Base-by-base conservation (phyloP, 2,888 invertebrate genomes). In the Quadroppia sp. region DNA sequence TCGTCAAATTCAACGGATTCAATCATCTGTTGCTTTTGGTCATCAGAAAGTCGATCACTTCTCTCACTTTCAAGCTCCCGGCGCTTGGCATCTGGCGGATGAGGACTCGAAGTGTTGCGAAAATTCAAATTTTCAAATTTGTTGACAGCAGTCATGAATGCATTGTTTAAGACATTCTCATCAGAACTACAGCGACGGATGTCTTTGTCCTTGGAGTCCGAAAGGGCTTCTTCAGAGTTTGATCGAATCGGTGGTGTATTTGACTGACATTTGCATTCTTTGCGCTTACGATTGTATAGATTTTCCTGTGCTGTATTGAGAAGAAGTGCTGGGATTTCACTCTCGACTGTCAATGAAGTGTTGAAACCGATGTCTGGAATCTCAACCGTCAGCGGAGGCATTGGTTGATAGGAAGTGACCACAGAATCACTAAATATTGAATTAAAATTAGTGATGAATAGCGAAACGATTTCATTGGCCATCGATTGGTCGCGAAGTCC, bases 401-500 rank as follows among this genome's bases (percentile, higher is more conserved):
- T 25, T 2, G 69, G 2, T 1, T 25, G 28, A 15, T 3, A 23
- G n/a, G 64, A 20, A 45, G 11, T 72, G 3, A 70, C 42, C 4
- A 64, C 23, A 2, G 71, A 23, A 7, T 77, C 78, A 30, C 79
- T 79, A 76, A 84, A 84, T 67, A 84, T 79, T 15, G 77, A 77
- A 56, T 81, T 78, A 78, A 82, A 83, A 45, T 83, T 79, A 11
- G 78, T 78, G 76, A 84, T 83, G 77, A 84, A 83, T 67, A 81
- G 80, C 23, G 81, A 80, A 64, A 82, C 82, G 69, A 83, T 80
- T 78, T 83, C 81, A 78, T 84, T 84, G 71, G 82, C 83, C 17
- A 82, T 79, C 20, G 83, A 82, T 77, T 83, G 83, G 76, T 83
- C 82, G 76, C 81, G 81, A 45, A 84, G 78, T 9, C 84, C 83